Evolutionary conservation across 2,113 vertebrate genomes (phyloP).

Genomic region (Eurystomus gularis): DNA sequence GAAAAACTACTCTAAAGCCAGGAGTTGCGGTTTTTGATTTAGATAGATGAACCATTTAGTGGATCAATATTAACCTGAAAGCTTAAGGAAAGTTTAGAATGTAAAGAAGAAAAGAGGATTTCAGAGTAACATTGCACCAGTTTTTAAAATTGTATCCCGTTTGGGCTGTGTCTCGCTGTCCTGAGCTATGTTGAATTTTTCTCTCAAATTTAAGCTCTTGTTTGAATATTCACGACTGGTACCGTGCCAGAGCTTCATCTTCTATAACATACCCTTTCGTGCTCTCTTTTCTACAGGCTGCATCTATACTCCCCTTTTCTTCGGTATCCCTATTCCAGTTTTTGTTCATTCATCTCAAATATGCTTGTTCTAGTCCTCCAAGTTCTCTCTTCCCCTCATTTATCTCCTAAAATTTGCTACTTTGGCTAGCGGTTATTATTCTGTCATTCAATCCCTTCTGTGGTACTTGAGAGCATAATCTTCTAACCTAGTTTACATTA

Average conservation of each 20-base stretch:
- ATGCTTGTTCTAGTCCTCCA: background rate
- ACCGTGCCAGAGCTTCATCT: background rate
- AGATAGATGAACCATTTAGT: background rate
- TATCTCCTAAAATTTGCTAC: slow-evolving; percentile 12
- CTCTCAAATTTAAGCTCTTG: background rate
- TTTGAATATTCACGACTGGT: background rate
- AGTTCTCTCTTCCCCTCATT: background rate
- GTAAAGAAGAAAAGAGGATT: background rate
- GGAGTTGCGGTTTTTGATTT: background rate
- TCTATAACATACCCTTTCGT: background rate
- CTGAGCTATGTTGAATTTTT: background rate
- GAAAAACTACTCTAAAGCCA: background rate
- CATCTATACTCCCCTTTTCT: background rate
- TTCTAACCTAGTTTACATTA: slow-evolving; percentile 65
- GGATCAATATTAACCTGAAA: background rate
- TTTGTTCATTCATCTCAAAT: background rate
- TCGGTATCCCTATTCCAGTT: background rate
- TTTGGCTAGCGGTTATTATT: slow-evolving; percentile 21
- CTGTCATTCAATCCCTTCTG: slow-evolving; percentile 57
- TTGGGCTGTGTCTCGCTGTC: rapidly evolving
- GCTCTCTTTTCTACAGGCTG: background rate
- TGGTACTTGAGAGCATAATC: slow-evolving; percentile 61
- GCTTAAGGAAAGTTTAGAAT: background rate
- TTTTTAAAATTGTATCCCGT: background rate
- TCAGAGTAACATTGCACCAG: background rate